Evolutionary conservation across 1,140 invertebrate genomes (phyloP).

Genomic region (Aphidius ervi): DNA sequence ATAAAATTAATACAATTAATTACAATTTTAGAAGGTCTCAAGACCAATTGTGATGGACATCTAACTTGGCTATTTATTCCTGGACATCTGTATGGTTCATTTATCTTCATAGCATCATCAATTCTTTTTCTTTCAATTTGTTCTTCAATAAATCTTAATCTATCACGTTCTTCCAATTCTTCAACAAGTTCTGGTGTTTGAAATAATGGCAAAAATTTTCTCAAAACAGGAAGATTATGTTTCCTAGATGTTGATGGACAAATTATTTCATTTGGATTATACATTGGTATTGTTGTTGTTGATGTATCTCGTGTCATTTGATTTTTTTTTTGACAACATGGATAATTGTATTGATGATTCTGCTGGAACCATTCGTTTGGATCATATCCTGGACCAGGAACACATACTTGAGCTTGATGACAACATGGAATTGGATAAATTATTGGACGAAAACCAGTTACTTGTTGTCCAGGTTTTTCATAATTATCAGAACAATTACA

Average conservation of each 20-base stretch:
- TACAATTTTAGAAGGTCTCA: too few species aligned
- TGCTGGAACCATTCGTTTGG: neutral
- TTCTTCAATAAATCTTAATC: slow-evolving; percentile 29
- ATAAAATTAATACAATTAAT: too few species aligned
- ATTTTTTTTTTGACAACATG: neutral
- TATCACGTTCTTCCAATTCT: slow-evolving; percentile 32
- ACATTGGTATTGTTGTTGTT: too few species aligned
- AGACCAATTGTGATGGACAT: too few species aligned
- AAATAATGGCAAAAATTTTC: slow-evolving; percentile 29
- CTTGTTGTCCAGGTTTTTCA: neutral
- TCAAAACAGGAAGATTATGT: slow-evolving; percentile 5
- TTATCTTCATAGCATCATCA: too few species aligned
- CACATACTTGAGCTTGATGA: neutral
- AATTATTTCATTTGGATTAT: too few species aligned
- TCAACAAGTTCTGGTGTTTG: slow-evolving; percentile 30
- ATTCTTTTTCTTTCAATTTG: neutral
- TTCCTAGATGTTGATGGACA: too few species aligned
- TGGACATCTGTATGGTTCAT: too few species aligned
- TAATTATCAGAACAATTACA: slow-evolving; percentile 3
- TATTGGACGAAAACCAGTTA: neutral
- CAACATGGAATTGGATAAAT: neutral
- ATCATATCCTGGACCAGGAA: neutral
- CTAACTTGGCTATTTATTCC: too few species aligned
- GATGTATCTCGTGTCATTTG: too few species aligned
- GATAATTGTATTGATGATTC: neutral